Evolutionary conservation across 1,140 invertebrate species (phyloP), one percentile per base, ranked within the genome.

Genomic region (Holotrichia oblita): DNA sequence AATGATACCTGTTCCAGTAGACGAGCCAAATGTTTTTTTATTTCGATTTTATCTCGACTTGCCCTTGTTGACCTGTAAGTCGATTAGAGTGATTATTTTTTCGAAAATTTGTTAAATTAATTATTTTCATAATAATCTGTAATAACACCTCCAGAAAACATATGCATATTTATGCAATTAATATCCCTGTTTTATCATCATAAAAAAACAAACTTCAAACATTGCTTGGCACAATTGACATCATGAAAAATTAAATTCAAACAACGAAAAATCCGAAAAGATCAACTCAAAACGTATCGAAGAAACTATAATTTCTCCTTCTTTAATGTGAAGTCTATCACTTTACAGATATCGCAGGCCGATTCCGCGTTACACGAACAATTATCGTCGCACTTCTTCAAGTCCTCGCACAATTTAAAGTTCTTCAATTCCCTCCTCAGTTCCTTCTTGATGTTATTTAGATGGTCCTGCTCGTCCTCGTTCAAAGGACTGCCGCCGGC

Each of bases 261-360:
- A n/a, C n/a, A 12, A 48, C 3, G n/a, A 48, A 1, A 3, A 48
- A 48, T 6, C 40, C 40, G 40, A 41, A n/a, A 10, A n/a, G n/a
- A 48, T 12, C 12, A 48, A 48, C 44, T 48, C 1, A 48, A 48
- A 48, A 10, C 44, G 44, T 48, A 10, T 48, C 44, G 12, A 48
- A 48, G 7, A 48, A 48, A 48, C 44, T 48, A 48, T 48, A 48
- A 48, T 64, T 86, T 85, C n/a, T 86, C 85, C 73, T 86, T 85
- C 76, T 86, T 86, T 69, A 85, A 72, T 27, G 85, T 86, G 73
- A 86, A 86, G 79, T 86, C 85, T 12, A 86, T 82, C 40, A 86
- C 85, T 82, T 85, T 85, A 77, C 85, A 86, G 78, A 86, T 86
- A 78, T 86, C 85, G 80, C 85, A 86, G 61, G 85, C 85, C 22